These are phyloP conservation scores for Grantiella picta DNA, from an alignment of 2,113 vertebrate species.

Conservation along the genomic window DNA sequence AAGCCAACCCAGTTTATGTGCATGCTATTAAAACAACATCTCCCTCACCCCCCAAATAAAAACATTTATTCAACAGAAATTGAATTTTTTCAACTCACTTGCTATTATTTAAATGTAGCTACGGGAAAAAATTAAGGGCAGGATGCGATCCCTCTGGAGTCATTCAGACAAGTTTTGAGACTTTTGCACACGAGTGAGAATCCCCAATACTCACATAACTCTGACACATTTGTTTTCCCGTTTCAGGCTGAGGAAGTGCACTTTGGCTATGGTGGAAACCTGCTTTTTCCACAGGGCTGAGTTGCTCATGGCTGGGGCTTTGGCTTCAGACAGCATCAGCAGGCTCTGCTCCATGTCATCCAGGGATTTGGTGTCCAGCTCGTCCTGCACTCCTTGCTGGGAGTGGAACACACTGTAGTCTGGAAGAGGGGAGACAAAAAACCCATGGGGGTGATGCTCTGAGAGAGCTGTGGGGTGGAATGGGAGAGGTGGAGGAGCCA, in stretches of 20 bases:
- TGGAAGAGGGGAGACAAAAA: conserved; percentile 32
- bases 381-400: conserved; percentile 79
- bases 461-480: neutral
- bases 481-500: neutral
- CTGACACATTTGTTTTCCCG: conserved; percentile 84
- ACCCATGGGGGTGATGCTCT: fast-evolving
- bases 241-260: conserved; percentile 88
- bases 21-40: neutral
- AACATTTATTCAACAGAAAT: neutral
- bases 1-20: neutral
- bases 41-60: neutral
- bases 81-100: too few relatives aligned
- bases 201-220: conserved; percentile 70
- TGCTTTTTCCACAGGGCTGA: conserved; percentile 90
- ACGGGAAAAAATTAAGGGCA: neutral
- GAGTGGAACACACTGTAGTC: conserved; percentile 91
- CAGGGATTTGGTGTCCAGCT: conserved; percentile 72
- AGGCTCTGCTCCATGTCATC: conserved; percentile 89
- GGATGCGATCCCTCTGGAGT: neutral
- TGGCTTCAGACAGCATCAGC: conserved; percentile 81
- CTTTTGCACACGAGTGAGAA: fast-evolving
- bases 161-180: neutral
- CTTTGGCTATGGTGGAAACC: conserved; percentile 81
- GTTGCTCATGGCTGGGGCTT: conserved; percentile 65
- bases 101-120: neutral